phyloP scores from a whole-genome alignment of 2,888 invertebrate genomes.

The Tenthredo amoena region DNA sequence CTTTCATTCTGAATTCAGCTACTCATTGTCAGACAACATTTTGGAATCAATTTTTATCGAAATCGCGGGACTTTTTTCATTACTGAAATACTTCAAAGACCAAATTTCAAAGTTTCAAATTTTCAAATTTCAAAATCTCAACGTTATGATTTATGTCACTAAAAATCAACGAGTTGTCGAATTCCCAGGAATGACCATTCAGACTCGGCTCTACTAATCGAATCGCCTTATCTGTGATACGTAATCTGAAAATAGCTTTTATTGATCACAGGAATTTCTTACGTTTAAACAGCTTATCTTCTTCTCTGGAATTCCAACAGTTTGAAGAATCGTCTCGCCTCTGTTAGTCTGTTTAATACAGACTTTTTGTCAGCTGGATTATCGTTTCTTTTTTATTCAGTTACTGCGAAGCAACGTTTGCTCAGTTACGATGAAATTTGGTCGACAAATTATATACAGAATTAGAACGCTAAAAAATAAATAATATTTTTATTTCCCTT shows the following conservation, averaged over 20 bases:
- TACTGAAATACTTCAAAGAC: not conserved
- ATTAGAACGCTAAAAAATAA: not conserved
- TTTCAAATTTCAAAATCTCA: too few species aligned
- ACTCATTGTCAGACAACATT: not conserved
- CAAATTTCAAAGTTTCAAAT: too few species aligned
- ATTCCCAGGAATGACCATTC: not conserved
- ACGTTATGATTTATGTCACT: not conserved
- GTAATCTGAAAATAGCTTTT: constrained; percentile 3
- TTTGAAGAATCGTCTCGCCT: constrained; percentile 17
- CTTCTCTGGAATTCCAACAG: not conserved
- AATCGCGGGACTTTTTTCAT: not conserved
- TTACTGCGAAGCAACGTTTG: not conserved
- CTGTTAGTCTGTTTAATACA: not conserved
- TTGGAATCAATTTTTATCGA: not conserved
- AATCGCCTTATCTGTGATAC: constrained; percentile 12
- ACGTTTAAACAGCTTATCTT: constrained; percentile 5
- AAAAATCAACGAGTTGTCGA: not conserved
- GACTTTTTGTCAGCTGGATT: not conserved
- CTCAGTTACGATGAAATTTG: not conserved
- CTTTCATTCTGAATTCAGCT: not conserved
- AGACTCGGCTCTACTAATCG: not conserved
- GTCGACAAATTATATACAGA: not conserved
- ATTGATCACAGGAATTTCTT: constrained; percentile 11
- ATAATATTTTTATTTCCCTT: not conserved
- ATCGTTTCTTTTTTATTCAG: not conserved